A percentile compares a stretch with the other conserved stretches of the same genome.
Conservation (phyloP, 92 coral and sea anemone genomes). For the Epizoanthus scotinus region DNA sequence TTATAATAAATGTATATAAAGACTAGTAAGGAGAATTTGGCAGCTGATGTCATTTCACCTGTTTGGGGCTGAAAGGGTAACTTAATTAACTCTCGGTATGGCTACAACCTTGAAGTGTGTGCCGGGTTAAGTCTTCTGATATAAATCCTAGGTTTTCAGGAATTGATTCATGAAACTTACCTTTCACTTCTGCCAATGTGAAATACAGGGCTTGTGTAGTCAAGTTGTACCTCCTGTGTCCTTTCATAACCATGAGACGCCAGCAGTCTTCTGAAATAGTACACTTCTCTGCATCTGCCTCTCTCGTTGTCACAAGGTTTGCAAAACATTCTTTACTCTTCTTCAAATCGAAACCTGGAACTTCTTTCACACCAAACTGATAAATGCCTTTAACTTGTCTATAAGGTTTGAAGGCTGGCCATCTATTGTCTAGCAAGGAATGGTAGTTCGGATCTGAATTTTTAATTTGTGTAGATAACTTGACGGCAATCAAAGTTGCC, state of each 20-base stretch:
- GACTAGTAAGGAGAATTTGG: too few species aligned
- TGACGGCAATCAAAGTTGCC: slow-evolving; percentile 9
- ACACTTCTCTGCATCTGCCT: slow-evolving; percentile 21
- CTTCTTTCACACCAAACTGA: background rate
- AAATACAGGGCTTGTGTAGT: slow-evolving; percentile 22
- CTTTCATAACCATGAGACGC: slow-evolving; percentile 7
- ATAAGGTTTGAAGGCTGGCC: slow-evolving; percentile 13
- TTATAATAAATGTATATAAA: too few species aligned
- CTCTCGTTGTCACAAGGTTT: slow-evolving; percentile 26
- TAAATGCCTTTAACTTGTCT: background rate
- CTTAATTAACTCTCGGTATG: too few species aligned
- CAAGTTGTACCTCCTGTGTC: background rate
- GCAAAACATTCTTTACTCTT: slow-evolving; percentile 12
- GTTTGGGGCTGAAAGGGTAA: too few species aligned
- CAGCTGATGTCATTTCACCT: too few species aligned
- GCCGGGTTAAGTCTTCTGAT: too few species aligned
- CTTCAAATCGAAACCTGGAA: background rate
- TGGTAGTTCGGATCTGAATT: slow-evolving; percentile 4
- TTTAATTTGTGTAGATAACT: background rate
- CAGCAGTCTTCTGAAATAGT: slow-evolving; percentile 28
- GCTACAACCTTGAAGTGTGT: too few species aligned
- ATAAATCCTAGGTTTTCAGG: too few species aligned
- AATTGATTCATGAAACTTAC: background rate
- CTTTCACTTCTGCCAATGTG: slow-evolving; percentile 19
- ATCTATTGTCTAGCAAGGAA: slow-evolving; percentile 13